These are phyloP conservation scores for Steinernema hermaphroditum DNA, from an alignment of 2,888 invertebrate genomes.

Conservation along the genomic window DNA sequence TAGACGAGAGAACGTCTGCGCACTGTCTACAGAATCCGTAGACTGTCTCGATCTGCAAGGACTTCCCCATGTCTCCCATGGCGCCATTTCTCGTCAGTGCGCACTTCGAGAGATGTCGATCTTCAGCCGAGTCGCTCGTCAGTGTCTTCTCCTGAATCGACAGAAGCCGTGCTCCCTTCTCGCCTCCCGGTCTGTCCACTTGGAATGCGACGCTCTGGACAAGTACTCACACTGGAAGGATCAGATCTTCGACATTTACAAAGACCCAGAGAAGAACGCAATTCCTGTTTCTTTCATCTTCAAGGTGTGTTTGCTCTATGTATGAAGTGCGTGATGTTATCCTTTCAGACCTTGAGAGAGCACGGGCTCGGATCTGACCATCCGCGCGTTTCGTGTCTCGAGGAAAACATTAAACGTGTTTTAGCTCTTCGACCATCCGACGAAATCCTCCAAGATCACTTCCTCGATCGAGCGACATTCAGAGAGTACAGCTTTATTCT, in stretches of 20 bases:
- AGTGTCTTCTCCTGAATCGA: too few relatives aligned
- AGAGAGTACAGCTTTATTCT: neutral
- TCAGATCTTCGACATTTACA: conserved; percentile 22
- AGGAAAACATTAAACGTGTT: neutral
- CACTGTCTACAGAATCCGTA: too few relatives aligned
- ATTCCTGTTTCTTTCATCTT: conserved; percentile 13
- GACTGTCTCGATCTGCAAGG: too few relatives aligned
- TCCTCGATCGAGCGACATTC: neutral
- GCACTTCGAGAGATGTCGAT: too few relatives aligned
- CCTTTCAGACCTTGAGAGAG: neutral
- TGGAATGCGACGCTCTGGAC: too few relatives aligned
- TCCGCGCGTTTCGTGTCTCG: neutral
- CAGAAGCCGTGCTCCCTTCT: too few relatives aligned
- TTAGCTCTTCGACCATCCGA: neutral
- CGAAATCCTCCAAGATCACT: neutral
- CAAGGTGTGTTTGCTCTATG: neutral
- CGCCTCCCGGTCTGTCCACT: too few relatives aligned
- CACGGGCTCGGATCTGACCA: neutral
- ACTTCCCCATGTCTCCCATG: too few relatives aligned
- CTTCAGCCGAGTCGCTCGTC: too few relatives aligned
- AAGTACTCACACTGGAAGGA: conserved; percentile 17
- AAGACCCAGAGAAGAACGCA: neutral
- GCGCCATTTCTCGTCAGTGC: too few relatives aligned
- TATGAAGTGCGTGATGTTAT: neutral
- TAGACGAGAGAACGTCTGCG: too few relatives aligned